Evolutionary conservation across 2,113 vertebrate genomes (phyloP).

Genomic region (Microtus oregoni): DNA sequence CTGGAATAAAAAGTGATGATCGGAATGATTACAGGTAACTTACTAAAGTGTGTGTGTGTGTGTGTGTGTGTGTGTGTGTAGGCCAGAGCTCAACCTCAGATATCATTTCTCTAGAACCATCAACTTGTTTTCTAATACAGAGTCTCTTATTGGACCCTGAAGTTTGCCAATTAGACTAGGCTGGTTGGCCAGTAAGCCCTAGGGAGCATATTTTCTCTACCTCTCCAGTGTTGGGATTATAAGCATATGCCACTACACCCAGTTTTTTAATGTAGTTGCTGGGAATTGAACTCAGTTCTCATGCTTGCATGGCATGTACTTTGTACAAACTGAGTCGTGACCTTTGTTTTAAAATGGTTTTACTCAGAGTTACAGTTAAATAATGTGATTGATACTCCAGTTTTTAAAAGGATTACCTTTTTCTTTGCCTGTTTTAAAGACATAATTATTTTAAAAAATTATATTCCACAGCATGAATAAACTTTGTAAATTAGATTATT

Average conservation of each 20-base stretch:
- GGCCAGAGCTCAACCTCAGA: not conserved
- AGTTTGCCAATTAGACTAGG: not conserved
- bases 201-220: not conserved
- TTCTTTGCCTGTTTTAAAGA: conserved; percentile 46
- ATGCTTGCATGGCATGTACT: not conserved
- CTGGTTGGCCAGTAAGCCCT: not conserved
- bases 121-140: not conserved
- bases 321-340: not conserved
- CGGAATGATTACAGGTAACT: conserved; percentile 96
- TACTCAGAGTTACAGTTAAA: conserved; percentile 8
- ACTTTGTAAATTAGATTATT: conserved; percentile 31
- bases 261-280: not conserved
- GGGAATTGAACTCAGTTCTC: not conserved
- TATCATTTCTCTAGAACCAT: not conserved
- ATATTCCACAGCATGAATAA: conserved; percentile 11
- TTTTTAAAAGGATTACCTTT: not conserved
- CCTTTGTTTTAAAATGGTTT: conserved; percentile 15
- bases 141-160: not conserved
- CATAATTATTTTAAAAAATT: conserved; percentile 48
- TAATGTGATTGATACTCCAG: conserved; percentile 47
- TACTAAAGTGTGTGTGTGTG: not conserved
- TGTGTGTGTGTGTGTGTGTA: not conserved
- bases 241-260: not conserved
- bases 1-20: conserved; percentile 94
- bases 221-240: not conserved